A percentile compares a stretch with the other conserved stretches of the same genome.
These are phyloP conservation scores for Scaptomyza reducta DNA, from an alignment of 2,888 invertebrate genomes.

Conservation along the genomic window DNA sequence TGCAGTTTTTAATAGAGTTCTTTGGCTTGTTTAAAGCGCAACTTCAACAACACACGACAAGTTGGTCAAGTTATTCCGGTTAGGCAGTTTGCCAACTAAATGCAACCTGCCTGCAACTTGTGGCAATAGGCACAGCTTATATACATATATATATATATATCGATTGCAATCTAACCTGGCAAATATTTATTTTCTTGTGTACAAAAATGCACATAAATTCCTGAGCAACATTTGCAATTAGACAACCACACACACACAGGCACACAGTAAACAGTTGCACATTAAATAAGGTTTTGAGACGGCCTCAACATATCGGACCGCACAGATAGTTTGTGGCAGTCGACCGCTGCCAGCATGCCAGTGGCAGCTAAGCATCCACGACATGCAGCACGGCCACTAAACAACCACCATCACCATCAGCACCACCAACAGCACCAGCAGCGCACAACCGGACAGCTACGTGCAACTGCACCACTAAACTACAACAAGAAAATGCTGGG, in stretches of 20 bases:
- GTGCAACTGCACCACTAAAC: constrained; percentile 36
- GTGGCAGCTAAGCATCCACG: constrained; percentile 45
- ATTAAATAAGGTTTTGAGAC: constrained; percentile 29
- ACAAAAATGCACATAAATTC: constrained; percentile 28
- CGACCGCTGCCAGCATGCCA: constrained; percentile 75
- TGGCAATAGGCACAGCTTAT: constrained; percentile 61
- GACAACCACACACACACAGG: not conserved
- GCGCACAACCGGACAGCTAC: constrained; percentile 39
- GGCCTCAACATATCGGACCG: constrained; percentile 81
- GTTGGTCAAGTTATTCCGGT: constrained; percentile 11
- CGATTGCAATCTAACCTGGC: constrained; percentile 17
- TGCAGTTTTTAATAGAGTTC: constrained; percentile 67
- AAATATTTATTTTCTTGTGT: constrained; percentile 6
- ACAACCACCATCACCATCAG: constrained; percentile 56
- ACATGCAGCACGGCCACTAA: constrained; percentile 63
- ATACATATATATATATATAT: constrained; percentile 1
- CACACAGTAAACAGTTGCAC: constrained; percentile 5
- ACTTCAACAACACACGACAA: constrained; percentile 44
- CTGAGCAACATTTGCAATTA: not conserved
- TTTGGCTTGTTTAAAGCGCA: constrained; percentile 54
- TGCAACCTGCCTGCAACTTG: constrained; percentile 31
- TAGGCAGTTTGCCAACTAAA: constrained; percentile 1
- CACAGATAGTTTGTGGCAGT: constrained; percentile 82
- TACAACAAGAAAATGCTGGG: constrained; percentile 66
- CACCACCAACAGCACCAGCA: constrained; percentile 35